Conservation (phyloP, 2,113 vertebrate genomes). For the Charadrius vociferus region DNA sequence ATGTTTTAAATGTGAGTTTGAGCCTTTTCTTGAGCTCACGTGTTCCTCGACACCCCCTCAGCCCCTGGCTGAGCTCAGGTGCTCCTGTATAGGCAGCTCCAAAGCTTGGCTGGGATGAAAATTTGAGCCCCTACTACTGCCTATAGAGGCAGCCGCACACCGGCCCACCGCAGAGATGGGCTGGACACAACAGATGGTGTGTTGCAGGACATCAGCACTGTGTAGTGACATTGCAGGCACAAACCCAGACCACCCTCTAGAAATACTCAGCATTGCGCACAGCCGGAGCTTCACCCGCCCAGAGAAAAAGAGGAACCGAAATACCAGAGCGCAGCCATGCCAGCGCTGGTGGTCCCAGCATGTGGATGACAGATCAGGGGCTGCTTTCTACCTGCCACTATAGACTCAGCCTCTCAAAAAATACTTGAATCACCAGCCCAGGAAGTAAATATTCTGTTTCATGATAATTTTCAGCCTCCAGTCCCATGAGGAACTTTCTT, state of each 20-base stretch:
- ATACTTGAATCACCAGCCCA: background rate
- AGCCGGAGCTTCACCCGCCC: background rate
- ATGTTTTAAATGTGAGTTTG: background rate
- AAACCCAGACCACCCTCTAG: background rate
- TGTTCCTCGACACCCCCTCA: background rate
- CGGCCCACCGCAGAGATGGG: fast-evolving
- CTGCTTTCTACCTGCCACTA: background rate
- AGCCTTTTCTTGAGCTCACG: background rate
- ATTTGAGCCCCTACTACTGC: background rate
- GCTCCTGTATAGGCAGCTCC: background rate
- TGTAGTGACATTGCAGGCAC: background rate
- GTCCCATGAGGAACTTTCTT: background rate
- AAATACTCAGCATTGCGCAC: background rate
- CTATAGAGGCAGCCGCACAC: background rate
- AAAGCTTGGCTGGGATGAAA: background rate
- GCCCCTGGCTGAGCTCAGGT: background rate
- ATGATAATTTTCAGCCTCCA: background rate
- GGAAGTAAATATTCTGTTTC: background rate
- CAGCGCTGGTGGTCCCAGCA: background rate
- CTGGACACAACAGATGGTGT: background rate
- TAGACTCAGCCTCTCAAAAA: background rate
- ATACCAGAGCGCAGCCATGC: background rate
- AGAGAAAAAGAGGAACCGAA: background rate
- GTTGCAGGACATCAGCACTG: background rate
- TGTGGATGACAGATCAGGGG: background rate